Percentiles rank a stretch among this genome's conserved stretches.
Evolutionary conservation across 2,888 invertebrate genomes (phyloP).

Genomic region (Eristalis intricaria): DNA sequence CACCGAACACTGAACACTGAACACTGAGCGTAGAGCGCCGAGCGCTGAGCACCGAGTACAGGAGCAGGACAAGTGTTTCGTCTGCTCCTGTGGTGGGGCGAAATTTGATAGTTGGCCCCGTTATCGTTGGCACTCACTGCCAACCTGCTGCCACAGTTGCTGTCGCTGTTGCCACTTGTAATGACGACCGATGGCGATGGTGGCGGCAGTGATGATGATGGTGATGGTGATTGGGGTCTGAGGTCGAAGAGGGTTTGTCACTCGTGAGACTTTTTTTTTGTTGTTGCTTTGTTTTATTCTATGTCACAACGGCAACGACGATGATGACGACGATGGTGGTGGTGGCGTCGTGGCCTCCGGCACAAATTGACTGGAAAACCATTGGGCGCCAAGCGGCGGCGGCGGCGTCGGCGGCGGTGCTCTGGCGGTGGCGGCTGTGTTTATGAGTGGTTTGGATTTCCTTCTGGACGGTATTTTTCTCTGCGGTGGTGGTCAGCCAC

Average conservation of each 20-base stretch:
- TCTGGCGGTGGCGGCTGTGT: conserved; percentile 7
- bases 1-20: too few species aligned
- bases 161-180: conserved; percentile 44
- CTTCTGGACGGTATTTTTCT: conserved; percentile 20
- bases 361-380: conserved; percentile 72
- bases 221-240: conserved; percentile 3
- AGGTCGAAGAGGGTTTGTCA: conserved; percentile 35
- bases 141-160: conserved; percentile 66
- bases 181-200: conserved; percentile 34
- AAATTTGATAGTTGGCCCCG: conserved; percentile 67
- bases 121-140: conserved; percentile 49
- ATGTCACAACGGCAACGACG: conserved; percentile 2
- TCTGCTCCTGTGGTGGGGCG: conserved; percentile 51
- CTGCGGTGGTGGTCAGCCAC: conserved; percentile 51
- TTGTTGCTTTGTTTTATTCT: neutral
- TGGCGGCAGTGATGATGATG: conserved; percentile 11
- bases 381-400: conserved; percentile 61
- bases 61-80: conserved; percentile 57
- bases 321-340: neutral
- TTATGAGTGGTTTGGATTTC: conserved; percentile 58
- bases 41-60: neutral
- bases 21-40: neutral
- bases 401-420: neutral
- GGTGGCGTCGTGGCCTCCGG: conserved; percentile 35
- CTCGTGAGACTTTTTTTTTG: conserved; percentile 44